A percentile compares a stretch with the other conserved stretches of the same genome.
Conservation (phyloP, 2,113 vertebrate species). For the Alosa alosa region DNA sequence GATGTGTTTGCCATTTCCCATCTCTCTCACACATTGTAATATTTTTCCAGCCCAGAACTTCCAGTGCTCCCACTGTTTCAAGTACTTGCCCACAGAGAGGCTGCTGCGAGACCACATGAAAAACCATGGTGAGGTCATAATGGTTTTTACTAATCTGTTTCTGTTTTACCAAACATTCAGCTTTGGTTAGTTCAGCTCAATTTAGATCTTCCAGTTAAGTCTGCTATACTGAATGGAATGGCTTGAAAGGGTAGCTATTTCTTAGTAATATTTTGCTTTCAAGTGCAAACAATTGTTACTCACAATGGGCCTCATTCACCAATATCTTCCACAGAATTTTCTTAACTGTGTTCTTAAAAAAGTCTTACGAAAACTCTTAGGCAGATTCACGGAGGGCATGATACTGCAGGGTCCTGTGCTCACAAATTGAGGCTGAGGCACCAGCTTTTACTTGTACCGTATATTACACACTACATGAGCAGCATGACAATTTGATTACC, state of each 20-base stretch:
- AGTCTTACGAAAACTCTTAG: too few species aligned
- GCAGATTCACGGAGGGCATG: too few species aligned
- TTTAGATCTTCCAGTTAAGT: neutral
- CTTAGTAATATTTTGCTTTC: neutral
- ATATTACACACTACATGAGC: too few species aligned
- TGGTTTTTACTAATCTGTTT: neutral
- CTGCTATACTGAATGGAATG: neutral
- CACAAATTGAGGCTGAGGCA: too few species aligned
- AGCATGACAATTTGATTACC: too few species aligned
- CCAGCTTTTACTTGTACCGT: too few species aligned
- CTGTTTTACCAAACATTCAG: neutral
- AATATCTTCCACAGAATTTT: too few species aligned
- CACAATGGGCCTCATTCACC: too few species aligned
- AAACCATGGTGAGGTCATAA: conserved; percentile 82
- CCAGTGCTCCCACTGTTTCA: conserved; percentile 96
- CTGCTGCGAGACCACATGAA: conserved; percentile 96
- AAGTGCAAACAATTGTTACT: neutral
- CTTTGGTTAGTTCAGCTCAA: neutral
- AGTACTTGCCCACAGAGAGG: conserved; percentile 91
- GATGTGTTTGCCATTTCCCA: neutral
- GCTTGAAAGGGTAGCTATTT: neutral
- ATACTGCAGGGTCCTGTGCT: too few species aligned
- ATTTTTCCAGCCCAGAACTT: conserved; percentile 84
- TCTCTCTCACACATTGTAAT: neutral
- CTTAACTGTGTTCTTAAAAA: too few species aligned